Evolutionary conservation across 2,888 invertebrate species (phyloP).

Genomic region (Nemapogon koenigi): DNA sequence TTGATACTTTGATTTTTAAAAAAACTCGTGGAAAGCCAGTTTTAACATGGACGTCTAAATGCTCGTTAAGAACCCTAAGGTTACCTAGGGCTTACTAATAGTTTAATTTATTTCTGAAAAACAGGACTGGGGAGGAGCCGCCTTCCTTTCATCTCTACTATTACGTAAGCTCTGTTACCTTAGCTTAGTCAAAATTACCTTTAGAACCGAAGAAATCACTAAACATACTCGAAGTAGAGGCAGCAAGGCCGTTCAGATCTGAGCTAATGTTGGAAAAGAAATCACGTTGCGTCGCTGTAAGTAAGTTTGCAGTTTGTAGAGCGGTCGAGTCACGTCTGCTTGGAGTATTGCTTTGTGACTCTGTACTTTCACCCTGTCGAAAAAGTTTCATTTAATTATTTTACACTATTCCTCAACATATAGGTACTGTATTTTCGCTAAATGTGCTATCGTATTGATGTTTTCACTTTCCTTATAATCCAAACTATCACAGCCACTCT

Average conservation of each 20-base stretch:
- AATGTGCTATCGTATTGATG: not conserved
- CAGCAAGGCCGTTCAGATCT: slow-evolving; percentile 91
- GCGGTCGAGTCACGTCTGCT: slow-evolving; percentile 67
- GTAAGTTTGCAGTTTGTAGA: slow-evolving; percentile 69
- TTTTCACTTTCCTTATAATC: not conserved
- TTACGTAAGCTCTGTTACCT: too few relatives aligned
- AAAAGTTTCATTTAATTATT: slow-evolving; percentile 22
- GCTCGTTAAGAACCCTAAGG: too few relatives aligned
- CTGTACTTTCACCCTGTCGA: slow-evolving; percentile 48
- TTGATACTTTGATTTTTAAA: too few relatives aligned
- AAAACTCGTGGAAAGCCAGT: too few relatives aligned
- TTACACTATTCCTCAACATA: not conserved
- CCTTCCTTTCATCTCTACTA: too few relatives aligned
- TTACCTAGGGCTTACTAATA: too few relatives aligned
- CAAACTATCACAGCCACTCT: not conserved
- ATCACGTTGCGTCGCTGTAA: slow-evolving; percentile 75
- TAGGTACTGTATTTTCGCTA: not conserved
- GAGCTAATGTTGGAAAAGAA: slow-evolving; percentile 92
- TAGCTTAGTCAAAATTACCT: slow-evolving; percentile 48
- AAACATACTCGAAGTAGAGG: slow-evolving; percentile 93
- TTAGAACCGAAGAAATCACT: slow-evolving; percentile 89
- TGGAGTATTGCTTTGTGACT: slow-evolving; percentile 21
- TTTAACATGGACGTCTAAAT: too few relatives aligned
- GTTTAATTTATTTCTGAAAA: too few relatives aligned
- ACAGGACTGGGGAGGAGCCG: too few relatives aligned